These are phyloP conservation scores for Eupsilia transversa DNA, from an alignment of 2,888 invertebrate species.

Conservation along the genomic window DNA sequence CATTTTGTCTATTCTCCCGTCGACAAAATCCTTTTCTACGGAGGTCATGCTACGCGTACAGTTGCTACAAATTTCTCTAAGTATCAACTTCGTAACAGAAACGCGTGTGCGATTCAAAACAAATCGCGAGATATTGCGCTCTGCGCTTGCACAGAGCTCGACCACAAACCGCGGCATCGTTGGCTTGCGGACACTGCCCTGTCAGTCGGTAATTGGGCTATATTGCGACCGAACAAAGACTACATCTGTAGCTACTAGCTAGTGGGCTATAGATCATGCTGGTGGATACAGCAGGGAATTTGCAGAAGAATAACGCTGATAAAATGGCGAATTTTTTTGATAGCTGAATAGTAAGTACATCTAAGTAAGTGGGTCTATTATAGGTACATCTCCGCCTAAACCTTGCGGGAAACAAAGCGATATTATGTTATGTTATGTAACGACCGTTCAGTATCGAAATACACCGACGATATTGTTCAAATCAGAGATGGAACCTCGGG, in stretches of 20 bases:
- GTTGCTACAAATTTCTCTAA: not conserved
- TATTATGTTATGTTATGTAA: no score
- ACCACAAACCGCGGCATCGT: conserved; percentile 63
- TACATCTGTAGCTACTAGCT: conserved; percentile 31
- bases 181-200: conserved; percentile 59
- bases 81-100: not conserved
- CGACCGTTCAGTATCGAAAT: not conserved
- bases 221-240: conserved; percentile 60
- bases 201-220: conserved; percentile 68
- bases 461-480: not conserved
- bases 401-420: no score
- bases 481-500: not conserved
- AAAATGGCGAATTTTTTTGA: not conserved
- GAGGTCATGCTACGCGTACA: no score
- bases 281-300: not conserved
- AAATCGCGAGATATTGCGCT: conserved; percentile 51
- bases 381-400: no score
- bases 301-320: conserved; percentile 23
- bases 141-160: conserved; percentile 40
- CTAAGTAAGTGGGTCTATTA: not conserved
- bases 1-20: no score
- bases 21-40: no score
- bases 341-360: not conserved
- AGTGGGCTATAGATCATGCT: conserved; percentile 38
- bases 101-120: conserved; percentile 29